A percentile compares a stretch with the other conserved stretches of the same genome.
These are phyloP conservation scores for Lutjanus argentimaculatus DNA, from an alignment of 2,797 vertebrate genomes.

Conservation along the genomic window DNA sequence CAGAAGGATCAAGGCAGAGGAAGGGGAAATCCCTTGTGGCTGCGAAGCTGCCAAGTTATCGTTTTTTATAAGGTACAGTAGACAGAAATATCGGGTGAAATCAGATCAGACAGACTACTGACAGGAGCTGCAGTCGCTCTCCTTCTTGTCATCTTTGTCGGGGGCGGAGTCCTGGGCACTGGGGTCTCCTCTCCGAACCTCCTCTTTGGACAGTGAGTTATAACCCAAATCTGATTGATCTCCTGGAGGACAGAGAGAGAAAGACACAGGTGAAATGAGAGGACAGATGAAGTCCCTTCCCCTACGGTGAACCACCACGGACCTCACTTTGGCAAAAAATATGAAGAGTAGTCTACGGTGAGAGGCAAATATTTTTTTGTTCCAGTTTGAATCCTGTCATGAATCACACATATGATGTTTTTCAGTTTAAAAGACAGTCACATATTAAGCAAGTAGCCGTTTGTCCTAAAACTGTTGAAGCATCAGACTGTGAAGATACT, in stretches of 20 bases:
- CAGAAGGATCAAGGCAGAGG: conserved; percentile 45
- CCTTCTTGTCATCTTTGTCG: conserved; percentile 91
- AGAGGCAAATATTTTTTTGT: too few species aligned
- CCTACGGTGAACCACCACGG: too few species aligned
- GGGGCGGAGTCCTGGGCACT: conserved; percentile 79
- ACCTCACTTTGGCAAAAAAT: too few species aligned
- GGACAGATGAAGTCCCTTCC: too few species aligned
- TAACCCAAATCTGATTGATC: conserved; percentile 93
- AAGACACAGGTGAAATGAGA: neutral
- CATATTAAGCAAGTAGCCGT: too few species aligned
- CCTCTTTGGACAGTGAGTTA: conserved; percentile 93
- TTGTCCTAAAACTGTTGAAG: too few species aligned
- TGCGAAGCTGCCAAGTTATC: conserved; percentile 14
- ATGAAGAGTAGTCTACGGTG: too few species aligned
- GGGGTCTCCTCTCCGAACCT: conserved; percentile 88
- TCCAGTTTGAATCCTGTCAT: too few species aligned
- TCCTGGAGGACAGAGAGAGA: conserved; percentile 77
- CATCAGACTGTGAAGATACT: too few species aligned
- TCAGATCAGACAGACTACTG: conserved; percentile 61
- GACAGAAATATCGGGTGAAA: conserved; percentile 31
- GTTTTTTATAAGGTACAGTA: conserved; percentile 11
- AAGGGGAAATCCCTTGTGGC: conserved; percentile 44
- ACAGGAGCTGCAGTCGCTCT: conserved; percentile 91
- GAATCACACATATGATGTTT: too few species aligned
- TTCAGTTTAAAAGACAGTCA: too few species aligned